Evolutionary conservation across 2,888 invertebrate species (phyloP), one percentile per base, ranked within the genome.

Genomic region (Drosophila cracens): DNA sequence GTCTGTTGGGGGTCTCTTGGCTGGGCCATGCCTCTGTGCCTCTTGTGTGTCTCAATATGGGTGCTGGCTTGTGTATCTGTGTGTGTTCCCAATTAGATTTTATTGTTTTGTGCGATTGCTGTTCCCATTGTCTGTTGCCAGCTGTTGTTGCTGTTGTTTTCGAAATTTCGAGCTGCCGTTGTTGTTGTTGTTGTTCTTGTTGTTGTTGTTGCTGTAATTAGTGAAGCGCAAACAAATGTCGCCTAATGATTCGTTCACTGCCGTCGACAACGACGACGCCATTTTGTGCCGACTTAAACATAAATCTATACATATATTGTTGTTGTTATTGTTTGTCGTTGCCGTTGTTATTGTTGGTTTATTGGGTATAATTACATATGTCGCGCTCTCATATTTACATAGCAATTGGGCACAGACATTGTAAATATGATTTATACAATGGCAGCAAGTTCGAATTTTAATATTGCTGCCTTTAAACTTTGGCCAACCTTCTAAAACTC

Each of bases 171-270:
- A 58, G 69, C 61, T 78, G 74, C 67, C 76, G 77, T 80, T 83
- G 81, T 76, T 82, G 21, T 34, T 69, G 70, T 27, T 43, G 21
- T n/a, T 63, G 59, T 25, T 25, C 2, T 25, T 25, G 2, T 40
- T 68, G 72, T 21, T 69, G 72, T 25, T 62, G 66, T 80, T 85
- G 87, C 78, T 87, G 90, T 82, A 91, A 84, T 89, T 91, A 90
- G 90, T 90, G 90, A 85, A 89, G 90, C 91, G 79, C 88, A 89
- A 88, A 88, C 87, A 91, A 91, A 88, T 85, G 81, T 75, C 87
- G 80, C 89, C 89, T 91, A 88, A 90, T 89, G 83, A 91, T 89
- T 82, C 79, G 81, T 77, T 81, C 79, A 86, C 68, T 76, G 66
- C 66, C 70, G 72, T 60, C 72, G 76, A 81, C 80, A 79, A 78